Conservation (phyloP, 2,113 vertebrate genomes). For the Leiothrix lutea region DNA sequence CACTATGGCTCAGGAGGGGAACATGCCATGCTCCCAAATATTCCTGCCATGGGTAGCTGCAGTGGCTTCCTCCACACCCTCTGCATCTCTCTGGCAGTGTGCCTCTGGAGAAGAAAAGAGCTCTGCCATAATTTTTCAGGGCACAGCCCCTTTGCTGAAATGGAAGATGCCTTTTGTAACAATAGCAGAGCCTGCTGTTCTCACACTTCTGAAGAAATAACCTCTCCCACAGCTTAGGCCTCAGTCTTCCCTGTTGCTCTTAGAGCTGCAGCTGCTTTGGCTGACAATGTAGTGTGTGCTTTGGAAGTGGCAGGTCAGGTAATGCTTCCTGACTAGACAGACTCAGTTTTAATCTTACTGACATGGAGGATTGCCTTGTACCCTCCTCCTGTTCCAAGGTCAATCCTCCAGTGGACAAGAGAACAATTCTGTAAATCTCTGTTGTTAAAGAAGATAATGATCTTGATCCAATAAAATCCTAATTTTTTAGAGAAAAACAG, state of each 20-base stretch:
- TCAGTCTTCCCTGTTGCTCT: not conserved
- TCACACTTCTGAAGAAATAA: not conserved
- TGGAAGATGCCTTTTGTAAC: not conserved
- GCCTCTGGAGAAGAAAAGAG: not conserved
- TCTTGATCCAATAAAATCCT: conserved; percentile 27
- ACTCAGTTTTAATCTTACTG: conserved; percentile 30
- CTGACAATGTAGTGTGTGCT: not conserved
- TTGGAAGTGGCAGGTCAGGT: not conserved
- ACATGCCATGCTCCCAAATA: fast-evolving
- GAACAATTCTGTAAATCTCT: conserved; percentile 14
- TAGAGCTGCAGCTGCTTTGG: not conserved
- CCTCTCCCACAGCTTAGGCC: not conserved
- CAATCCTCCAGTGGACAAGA: not conserved
- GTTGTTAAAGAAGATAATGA: conserved; percentile 11
- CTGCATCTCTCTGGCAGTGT: not conserved
- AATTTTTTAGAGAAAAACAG: conserved; percentile 21
- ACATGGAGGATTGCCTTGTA: conserved; percentile 18
- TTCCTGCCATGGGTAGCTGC: not conserved
- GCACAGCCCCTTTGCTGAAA: not conserved
- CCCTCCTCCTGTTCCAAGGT: conserved; percentile 19
- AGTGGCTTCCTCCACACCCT: not conserved
- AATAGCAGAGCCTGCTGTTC: not conserved
- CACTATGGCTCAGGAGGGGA: not conserved
- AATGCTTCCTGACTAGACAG: conserved; percentile 21
- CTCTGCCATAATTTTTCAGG: not conserved